phyloP scores from a whole-genome alignment of 2,888 invertebrate genomes.

The Eristalis pertinax region DNA sequence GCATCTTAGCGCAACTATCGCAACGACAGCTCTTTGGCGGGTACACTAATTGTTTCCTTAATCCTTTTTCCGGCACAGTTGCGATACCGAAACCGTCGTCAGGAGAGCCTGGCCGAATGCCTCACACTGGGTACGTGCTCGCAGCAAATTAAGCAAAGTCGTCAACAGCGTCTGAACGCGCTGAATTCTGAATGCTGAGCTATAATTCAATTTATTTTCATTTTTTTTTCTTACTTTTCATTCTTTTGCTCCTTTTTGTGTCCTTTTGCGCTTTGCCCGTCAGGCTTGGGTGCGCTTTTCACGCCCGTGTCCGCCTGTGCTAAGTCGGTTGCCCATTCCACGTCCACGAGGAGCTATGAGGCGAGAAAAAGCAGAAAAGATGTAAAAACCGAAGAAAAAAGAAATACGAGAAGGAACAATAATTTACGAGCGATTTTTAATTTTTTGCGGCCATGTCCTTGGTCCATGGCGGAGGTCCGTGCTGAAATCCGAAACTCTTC shows the following conservation, averaged over 20 bases:
- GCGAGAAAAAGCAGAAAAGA: constrained; percentile 8
- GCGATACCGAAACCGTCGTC: neutral
- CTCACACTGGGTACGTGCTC: constrained; percentile 34
- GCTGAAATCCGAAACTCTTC: constrained; percentile 34
- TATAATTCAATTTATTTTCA: constrained; percentile 58
- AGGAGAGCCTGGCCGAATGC: neutral
- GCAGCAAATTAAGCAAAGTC: constrained; percentile 63
- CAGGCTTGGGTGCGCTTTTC: neutral
- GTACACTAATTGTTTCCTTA: constrained; percentile 66
- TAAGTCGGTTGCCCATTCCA: constrained; percentile 5
- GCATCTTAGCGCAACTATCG: constrained; percentile 26
- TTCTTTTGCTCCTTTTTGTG: constrained; percentile 19
- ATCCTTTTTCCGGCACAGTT: constrained; percentile 52
- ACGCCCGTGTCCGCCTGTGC: neutral
- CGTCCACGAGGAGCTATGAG: constrained; percentile 17
- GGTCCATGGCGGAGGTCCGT: neutral
- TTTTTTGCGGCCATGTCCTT: constrained; percentile 40
- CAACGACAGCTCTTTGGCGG: neutral
- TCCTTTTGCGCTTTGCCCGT: neutral
- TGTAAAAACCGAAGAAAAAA: neutral
- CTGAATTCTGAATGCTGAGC: constrained; percentile 21
- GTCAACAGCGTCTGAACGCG: constrained; percentile 57
- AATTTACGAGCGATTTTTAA: constrained; percentile 67
- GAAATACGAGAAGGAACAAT: constrained; percentile 32
- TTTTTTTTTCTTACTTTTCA: neutral